phyloP scores from a whole-genome alignment of 30 jellyfish, hydroid and myxozoan genomes.

The Aurelia sp. region DNA sequence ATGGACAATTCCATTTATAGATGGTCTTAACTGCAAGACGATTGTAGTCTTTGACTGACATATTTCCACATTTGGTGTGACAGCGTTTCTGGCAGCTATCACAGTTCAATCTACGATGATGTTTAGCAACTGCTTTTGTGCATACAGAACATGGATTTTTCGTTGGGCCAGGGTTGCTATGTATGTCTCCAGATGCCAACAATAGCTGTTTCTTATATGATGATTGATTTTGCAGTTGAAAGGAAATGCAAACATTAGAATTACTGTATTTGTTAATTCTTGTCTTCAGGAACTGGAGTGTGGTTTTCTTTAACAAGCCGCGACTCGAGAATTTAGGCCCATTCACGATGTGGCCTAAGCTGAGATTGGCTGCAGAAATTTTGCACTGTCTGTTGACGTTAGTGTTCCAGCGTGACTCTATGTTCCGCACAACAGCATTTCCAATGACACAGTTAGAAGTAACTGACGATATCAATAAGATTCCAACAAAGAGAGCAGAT shows the following conservation, averaged over 20 bases:
- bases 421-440: too few relatives aligned
- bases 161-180: slow-evolving; percentile 1
- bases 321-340: too few relatives aligned
- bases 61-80: slow-evolving; percentile 11
- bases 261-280: background rate
- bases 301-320: too few relatives aligned
- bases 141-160: slow-evolving; percentile 9
- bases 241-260: background rate
- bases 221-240: slow-evolving; percentile 8
- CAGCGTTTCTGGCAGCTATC: slow-evolving; percentile 13
- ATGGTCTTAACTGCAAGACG: slow-evolving; percentile 12
- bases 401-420: too few relatives aligned
- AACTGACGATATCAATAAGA: too few relatives aligned
- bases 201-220: slow-evolving; percentile 7
- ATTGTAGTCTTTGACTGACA: slow-evolving; percentile 20
- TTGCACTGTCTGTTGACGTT: too few relatives aligned
- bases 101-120: slow-evolving; percentile 13
- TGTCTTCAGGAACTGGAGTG: too few relatives aligned
- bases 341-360: too few relatives aligned
- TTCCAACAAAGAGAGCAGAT: too few relatives aligned
- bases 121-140: slow-evolving; percentile 5
- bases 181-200: slow-evolving; percentile 12
- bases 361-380: too few relatives aligned
- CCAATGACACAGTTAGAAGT: too few relatives aligned
- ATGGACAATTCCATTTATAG: slow-evolving; percentile 13